Evolutionary conservation across 2,888 invertebrate genomes (phyloP).

Genomic region (Acholoe squamosa): DNA sequence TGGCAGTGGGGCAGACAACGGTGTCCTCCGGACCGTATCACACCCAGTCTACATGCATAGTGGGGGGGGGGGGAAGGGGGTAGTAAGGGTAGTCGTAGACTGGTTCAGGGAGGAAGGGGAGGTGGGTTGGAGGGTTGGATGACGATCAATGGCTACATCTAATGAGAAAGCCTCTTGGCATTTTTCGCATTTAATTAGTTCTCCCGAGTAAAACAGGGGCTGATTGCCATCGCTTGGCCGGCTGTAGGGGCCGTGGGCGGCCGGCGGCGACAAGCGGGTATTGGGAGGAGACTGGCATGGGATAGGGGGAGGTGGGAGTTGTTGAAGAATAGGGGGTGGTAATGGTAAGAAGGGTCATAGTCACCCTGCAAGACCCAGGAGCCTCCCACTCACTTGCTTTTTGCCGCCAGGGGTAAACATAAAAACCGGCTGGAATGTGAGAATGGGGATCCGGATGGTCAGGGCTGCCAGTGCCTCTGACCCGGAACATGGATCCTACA

Average conservation of each 20-base stretch:
- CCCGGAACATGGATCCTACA: slow-evolving; percentile 11
- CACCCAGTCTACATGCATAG: background rate
- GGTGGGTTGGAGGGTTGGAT: background rate
- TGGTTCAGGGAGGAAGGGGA: background rate
- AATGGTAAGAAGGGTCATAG: background rate
- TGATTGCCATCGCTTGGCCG: slow-evolving; percentile 53
- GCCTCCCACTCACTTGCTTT: too few species aligned
- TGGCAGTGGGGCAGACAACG: background rate
- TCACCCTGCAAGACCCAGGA: background rate
- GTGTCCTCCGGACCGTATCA: background rate
- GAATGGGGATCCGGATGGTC: background rate
- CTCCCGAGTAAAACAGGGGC: slow-evolving; percentile 39
- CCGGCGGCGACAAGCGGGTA: background rate
- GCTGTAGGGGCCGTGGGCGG: background rate
- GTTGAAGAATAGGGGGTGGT: background rate
- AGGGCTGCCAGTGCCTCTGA: too few species aligned
- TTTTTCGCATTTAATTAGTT: slow-evolving; percentile 55
- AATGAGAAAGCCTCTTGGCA: slow-evolving; percentile 57
- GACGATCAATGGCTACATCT: slow-evolving; percentile 34
- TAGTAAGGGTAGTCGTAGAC: background rate
- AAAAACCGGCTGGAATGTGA: background rate
- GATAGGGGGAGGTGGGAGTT: background rate
- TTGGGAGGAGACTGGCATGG: background rate
- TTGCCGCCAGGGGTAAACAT: too few species aligned
- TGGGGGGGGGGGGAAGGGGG: background rate